Evolutionary conservation across 1,140 invertebrate species (phyloP).

Genomic region (Psix sp.): DNA sequence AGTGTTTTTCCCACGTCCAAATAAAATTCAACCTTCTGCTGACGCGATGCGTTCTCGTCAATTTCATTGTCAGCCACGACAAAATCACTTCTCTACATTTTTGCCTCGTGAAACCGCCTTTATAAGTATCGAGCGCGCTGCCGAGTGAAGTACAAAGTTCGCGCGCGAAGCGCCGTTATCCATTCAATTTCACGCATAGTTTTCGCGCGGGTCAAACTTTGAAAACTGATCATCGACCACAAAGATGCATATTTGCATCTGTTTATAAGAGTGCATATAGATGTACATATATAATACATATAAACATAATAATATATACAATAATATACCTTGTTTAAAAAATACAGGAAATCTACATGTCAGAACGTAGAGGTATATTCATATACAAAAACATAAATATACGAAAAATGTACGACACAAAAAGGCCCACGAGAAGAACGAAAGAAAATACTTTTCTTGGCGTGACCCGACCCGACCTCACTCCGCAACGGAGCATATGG

Average conservation of each 20-base stretch:
- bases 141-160: constrained; percentile 32
- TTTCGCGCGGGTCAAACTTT: constrained; percentile 29
- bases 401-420: constrained; percentile 39
- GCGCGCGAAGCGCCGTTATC: constrained; percentile 35
- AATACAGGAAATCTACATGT: no score
- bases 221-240: constrained; percentile 29
- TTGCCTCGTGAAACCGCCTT: constrained; percentile 26
- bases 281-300: no score
- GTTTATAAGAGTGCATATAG: no score
- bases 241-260: no score
- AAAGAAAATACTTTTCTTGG: constrained; percentile 55
- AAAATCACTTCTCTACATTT: constrained; percentile 27
- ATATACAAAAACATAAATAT: no score
- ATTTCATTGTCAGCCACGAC: constrained; percentile 16
- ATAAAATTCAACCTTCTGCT: no score
- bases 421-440: constrained; percentile 33
- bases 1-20: no score
- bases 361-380: no score
- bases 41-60: constrained; percentile 25
- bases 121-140: constrained; percentile 38
- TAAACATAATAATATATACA: no score
- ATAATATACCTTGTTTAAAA: no score
- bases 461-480: constrained; percentile 59
- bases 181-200: constrained; percentile 47
- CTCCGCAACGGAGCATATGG: constrained; percentile 52